phyloP scores from a whole-genome alignment of 2,797 vertebrate genomes.

The Cuniculus paca region DNA sequence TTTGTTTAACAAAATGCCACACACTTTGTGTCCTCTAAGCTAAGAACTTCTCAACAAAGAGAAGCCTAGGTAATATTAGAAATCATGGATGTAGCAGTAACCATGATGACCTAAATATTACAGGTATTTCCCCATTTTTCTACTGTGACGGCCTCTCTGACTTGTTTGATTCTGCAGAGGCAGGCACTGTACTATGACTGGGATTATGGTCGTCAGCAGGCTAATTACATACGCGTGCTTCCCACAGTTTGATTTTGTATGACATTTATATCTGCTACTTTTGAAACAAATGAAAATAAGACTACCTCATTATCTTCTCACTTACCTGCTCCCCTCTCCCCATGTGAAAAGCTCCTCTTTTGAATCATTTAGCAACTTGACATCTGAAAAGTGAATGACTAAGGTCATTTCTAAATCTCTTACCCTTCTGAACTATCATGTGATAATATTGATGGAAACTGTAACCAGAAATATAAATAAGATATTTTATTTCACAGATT shows the following conservation, averaged over 20 bases:
- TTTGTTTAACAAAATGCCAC: not conserved
- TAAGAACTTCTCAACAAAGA: not conserved
- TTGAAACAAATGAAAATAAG: not conserved
- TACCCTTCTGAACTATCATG: not conserved
- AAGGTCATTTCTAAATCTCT: not conserved
- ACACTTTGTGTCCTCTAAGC: not conserved
- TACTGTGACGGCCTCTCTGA: accelerated
- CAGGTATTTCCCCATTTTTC: not conserved
- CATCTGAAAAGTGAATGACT: not conserved
- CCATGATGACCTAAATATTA: not conserved
- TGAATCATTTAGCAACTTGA: not conserved
- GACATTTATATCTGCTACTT: not conserved
- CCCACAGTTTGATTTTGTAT: not conserved
- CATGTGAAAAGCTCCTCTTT: not conserved
- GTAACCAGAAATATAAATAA: not conserved
- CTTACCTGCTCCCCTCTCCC: too few species aligned
- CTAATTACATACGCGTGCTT: not conserved
- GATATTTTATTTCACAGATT: not conserved
- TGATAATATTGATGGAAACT: not conserved
- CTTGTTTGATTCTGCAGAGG: not conserved
- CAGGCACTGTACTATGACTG: not conserved
- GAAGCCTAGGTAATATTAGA: not conserved
- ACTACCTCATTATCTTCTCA: not conserved
- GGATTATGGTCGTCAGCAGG: not conserved
- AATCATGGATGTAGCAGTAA: not conserved